phyloP scores from a whole-genome alignment of 35 echinoderm and acorn worm genomes.

The Acanthaster planci region DNA sequence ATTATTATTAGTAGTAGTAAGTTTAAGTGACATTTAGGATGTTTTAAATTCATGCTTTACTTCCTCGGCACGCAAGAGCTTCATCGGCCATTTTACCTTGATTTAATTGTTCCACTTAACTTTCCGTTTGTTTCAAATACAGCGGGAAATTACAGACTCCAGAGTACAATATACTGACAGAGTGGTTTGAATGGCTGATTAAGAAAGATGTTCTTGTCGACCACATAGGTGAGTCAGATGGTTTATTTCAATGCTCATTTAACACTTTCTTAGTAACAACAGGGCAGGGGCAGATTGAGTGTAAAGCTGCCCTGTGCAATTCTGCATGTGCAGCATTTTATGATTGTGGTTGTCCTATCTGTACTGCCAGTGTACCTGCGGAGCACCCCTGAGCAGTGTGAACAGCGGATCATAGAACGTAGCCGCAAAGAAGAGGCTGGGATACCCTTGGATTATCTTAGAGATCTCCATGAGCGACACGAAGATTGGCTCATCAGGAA shows the following conservation, averaged over 20 bases:
- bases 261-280: not conserved
- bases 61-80: too few species aligned
- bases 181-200: slow-evolving; percentile 41
- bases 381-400: slow-evolving; percentile 74
- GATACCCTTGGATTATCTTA: slow-evolving; percentile 75
- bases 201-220: slow-evolving; percentile 28
- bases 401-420: slow-evolving; percentile 67
- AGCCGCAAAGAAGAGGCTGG: slow-evolving; percentile 75
- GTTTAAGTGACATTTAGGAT: too few species aligned
- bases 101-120: not conserved
- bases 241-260: not conserved
- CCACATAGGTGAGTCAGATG: slow-evolving; percentile 33
- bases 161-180: slow-evolving; percentile 22
- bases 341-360: not conserved
- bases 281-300: not conserved
- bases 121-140: not conserved
- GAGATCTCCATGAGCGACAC: slow-evolving; percentile 72
- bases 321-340: not conserved
- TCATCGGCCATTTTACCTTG: too few species aligned
- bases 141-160: slow-evolving; percentile 9
- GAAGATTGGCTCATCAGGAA: slow-evolving; percentile 88
- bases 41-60: too few species aligned
- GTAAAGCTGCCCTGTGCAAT: not conserved
- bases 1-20: too few species aligned
- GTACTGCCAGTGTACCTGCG: slow-evolving; percentile 68